Base-by-base conservation (phyloP, 2,113 vertebrate species). In the Larimichthys polyactis region DNA sequence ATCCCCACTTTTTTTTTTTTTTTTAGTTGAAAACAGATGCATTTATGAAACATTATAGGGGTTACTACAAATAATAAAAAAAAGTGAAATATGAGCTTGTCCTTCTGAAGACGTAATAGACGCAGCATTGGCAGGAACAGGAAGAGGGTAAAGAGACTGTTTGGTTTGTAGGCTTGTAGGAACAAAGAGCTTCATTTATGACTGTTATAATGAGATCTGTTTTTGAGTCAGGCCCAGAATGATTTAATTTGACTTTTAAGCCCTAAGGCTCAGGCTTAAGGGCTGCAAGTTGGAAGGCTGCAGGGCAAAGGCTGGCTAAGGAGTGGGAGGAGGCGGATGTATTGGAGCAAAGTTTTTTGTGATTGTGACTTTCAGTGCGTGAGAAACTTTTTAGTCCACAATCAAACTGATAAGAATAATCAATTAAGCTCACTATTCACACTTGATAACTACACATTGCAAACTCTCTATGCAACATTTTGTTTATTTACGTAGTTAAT, bases 101-200 rank as follows among this genome's bases (percentile, higher is more conserved):
- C 27, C 5, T 29, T 57, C 62, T 72, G 52, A 84, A 80, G 77
- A 89, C 46, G n/a, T 78, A 79, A 85, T 69, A 82, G 79, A 83
- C 10, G 24, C 70, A 71, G 54, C 49, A 60, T 66, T 78, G 63
- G 72, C 68, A 90, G 72, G 73, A 82, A 73, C 71, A 81, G 85
- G 85, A 87, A 87, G 11, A 17, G 71, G 72, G 79, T 57, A 70
- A 71, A 81, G 75, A 86, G 88, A 64, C 79, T 74, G 71, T 73
- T 86, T 81, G 81, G 82, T 62, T 79, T 73, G 27, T 62, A 22
- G 55, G 84, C 54, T 54, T 63, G 54, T 16, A 49, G 57, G 67
- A 88, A 91, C 87, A 93, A 93, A 93, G 91, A 84, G 59, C 69
- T 77, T 86, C 73, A 89, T 91, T 92, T 91, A 93, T 85, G 84